Evolutionary conservation across 2,113 vertebrate genomes (phyloP).

Genomic region (Upupa epops): DNA sequence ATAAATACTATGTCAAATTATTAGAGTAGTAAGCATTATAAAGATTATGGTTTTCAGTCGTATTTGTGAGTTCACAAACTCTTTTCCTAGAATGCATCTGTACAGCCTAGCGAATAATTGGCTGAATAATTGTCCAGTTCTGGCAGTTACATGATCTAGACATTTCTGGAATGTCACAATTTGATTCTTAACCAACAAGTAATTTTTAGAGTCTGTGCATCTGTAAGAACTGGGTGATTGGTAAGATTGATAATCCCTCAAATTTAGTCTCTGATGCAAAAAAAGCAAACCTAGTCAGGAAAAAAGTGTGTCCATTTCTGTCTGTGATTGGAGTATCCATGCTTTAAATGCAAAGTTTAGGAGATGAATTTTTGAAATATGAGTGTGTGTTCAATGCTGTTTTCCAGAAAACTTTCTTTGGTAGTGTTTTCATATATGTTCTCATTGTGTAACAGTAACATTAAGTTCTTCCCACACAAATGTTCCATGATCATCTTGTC

Average conservation of each 20-base stretch:
- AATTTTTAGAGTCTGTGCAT: neutral
- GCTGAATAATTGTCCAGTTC: neutral
- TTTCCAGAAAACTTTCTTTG: neutral
- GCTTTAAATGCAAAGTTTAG: neutral
- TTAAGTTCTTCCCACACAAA: neutral
- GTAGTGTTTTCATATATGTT: neutral
- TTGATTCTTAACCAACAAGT: neutral
- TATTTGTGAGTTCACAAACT: neutral
- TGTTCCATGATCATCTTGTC: neutral
- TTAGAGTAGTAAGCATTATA: neutral
- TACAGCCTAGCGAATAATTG: neutral
- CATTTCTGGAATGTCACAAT: neutral
- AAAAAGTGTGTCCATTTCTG: neutral
- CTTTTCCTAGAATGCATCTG: neutral
- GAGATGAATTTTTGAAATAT: neutral
- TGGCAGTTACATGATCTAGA: neutral
- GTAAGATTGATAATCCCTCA: neutral
- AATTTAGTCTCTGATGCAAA: neutral
- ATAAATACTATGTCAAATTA: neutral
- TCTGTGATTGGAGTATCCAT: neutral
- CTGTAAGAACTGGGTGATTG: neutral
- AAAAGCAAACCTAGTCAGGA: neutral
- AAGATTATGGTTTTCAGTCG: neutral
- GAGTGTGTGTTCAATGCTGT: neutral
- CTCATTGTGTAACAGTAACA: neutral